phyloP scores from a whole-genome alignment of 2,888 invertebrate genomes.

The Leucophora obtusa region DNA sequence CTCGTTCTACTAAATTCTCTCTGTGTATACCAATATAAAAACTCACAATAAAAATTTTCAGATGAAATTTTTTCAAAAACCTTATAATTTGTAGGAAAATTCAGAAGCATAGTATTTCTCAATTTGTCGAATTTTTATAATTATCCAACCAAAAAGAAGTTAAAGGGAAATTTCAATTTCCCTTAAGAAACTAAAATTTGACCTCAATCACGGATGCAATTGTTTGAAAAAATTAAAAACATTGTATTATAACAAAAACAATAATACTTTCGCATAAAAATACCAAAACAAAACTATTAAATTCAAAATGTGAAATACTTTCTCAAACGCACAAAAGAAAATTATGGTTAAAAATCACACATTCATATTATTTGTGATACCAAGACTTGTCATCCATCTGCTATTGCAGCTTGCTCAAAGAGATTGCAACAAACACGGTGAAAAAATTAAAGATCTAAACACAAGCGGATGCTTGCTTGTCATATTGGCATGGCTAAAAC shows the following conservation, averaged over 20 bases:
- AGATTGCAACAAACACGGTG: too few species aligned
- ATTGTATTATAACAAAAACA: slow-evolving; percentile 21
- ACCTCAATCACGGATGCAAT: slow-evolving; percentile 49
- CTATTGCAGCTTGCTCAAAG: neutral
- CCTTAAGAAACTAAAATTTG: neutral
- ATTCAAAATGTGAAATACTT: slow-evolving; percentile 53
- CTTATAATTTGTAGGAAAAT: too few species aligned
- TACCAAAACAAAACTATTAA: slow-evolving; percentile 32
- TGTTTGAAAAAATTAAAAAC: slow-evolving; percentile 37
- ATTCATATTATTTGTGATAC: slow-evolving; percentile 25
- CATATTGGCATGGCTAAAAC: neutral
- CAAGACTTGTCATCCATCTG: slow-evolving; percentile 5
- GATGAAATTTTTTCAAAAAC: too few species aligned
- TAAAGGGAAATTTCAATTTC: neutral
- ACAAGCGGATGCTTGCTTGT: slow-evolving; percentile 45
- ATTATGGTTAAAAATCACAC: slow-evolving; percentile 57
- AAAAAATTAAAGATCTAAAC: slow-evolving; percentile 25
- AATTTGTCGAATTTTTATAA: too few species aligned
- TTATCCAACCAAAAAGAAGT: too few species aligned
- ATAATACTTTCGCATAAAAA: slow-evolving; percentile 34
- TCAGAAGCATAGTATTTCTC: too few species aligned
- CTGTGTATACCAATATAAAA: too few species aligned
- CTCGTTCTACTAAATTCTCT: too few species aligned
- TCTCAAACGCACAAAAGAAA: slow-evolving; percentile 61
- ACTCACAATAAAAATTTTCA: too few species aligned